Evolutionary conservation across 23 tunicate genomes (phyloP), one percentile per base, ranked within the genome.

Genomic region (Halocynthia roretzi): DNA sequence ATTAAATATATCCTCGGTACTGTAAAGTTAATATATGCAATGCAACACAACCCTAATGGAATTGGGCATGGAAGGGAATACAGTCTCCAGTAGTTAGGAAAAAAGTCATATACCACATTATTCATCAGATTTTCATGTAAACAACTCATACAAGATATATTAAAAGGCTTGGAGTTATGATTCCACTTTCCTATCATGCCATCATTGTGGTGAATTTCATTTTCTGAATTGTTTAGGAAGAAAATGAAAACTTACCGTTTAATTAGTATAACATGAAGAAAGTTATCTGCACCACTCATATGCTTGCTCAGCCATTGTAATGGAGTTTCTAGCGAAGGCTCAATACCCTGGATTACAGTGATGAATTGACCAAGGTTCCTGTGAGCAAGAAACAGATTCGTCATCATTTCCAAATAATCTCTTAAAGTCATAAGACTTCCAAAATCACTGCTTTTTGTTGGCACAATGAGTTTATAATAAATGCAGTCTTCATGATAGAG

Each of bases 301-400:
- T 92, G 84, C 68, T 72, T 83, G 81, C 98, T 82, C 50, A 92
- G 65, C 98, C 98, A 92, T 56, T 92, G 91, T 70, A 92, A 50
- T 10, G 83, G 54, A 7, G 85, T 23, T 53, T 62, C 53, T 48
- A 85, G 61, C 7, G 90, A 86, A 51, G 84, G 83, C 21, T 62
- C 8, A 49, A 85, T 77, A 15, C 97, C 97, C 54, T 90, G 97
- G 2, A 72, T 58, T 9, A 85, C 21, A 48, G 81, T 54, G 6
- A 8, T 17, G 9, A 21, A 50, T 60, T 70, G 71, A 9, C 14
- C 5, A 7, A 76, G 44, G 14, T 62, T 20, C 53, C 40, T 66
- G 10, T 77, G 19, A 6, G 44, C 20, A 50, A 77, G 66, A 8
- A 73, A 78, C 6, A 53, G 11, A 14, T 76, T 81, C 18, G 78